A percentile compares a stretch with the other conserved stretches of the same genome.
Evolutionary conservation across 2,888 invertebrate genomes (phyloP).

Genomic region (Brachypalpus laphriformis): DNA sequence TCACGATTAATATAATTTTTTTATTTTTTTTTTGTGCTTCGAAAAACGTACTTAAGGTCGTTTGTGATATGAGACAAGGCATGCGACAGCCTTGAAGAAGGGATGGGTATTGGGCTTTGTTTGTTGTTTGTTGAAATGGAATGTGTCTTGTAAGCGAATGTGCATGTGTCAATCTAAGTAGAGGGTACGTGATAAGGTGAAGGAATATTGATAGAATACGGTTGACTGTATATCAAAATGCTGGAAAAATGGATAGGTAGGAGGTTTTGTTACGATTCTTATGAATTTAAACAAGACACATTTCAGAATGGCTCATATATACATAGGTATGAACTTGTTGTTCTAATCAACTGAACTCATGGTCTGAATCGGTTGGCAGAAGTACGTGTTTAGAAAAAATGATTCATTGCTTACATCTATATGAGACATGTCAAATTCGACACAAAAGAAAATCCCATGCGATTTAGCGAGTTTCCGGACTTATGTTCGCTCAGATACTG

Average conservation of each 20-base stretch:
- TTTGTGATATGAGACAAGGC: slow-evolving; percentile 51
- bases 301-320: not conserved
- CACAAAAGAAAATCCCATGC: not conserved
- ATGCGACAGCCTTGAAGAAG: slow-evolving; percentile 71
- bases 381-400: slow-evolving; percentile 30
- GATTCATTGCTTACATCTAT: not conserved
- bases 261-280: slow-evolving; percentile 8
- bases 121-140: slow-evolving; percentile 47
- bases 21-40: not conserved
- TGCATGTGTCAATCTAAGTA: slow-evolving; percentile 56
- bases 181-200: slow-evolving; percentile 61
- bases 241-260: slow-evolving; percentile 46
- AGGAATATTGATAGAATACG: slow-evolving; percentile 12
- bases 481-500: not conserved
- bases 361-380: slow-evolving; percentile 12
- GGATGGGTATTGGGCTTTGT: slow-evolving; percentile 36
- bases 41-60: slow-evolving; percentile 63
- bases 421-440: not conserved
- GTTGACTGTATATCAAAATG: slow-evolving; percentile 24
- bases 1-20: slow-evolving; percentile 53
- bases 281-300: not conserved
- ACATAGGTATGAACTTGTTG: not conserved
- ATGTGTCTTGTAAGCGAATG: slow-evolving; percentile 64
- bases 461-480: not conserved
- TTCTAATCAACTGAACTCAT: not conserved